Conservation (phyloP, 2,888 invertebrate genomes). For the Syrista parreyssii region DNA sequence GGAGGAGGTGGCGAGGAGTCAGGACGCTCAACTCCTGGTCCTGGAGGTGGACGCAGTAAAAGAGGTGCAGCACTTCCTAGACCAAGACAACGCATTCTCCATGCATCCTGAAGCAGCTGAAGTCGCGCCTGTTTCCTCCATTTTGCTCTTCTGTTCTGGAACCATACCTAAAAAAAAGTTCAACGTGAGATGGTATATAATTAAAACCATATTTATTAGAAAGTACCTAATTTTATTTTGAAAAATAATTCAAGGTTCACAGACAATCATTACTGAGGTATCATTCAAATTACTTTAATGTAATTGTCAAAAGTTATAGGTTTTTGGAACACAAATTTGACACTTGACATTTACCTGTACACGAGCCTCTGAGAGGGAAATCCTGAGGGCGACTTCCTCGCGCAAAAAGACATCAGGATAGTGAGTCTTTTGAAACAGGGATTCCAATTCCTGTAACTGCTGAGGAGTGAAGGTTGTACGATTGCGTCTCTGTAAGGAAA, state of each 20-base stretch:
- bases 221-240: not conserved
- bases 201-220: not conserved
- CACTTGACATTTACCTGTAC: slow-evolving; percentile 77
- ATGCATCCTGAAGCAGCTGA: slow-evolving; percentile 88
- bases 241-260: slow-evolving; percentile 1
- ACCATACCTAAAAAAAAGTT: slow-evolving; percentile 80
- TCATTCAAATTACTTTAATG: not conserved
- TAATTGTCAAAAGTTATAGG: not conserved
- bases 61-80: slow-evolving; percentile 60
- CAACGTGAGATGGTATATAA: slow-evolving; percentile 1
- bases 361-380: slow-evolving; percentile 91
- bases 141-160: slow-evolving; percentile 90
- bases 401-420: slow-evolving; percentile 91
- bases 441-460: slow-evolving; percentile 90
- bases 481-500: slow-evolving; percentile 79
- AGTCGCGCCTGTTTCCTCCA: slow-evolving; percentile 91
- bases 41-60: slow-evolving; percentile 51
- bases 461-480: slow-evolving; percentile 95
- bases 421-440: slow-evolving; percentile 93
- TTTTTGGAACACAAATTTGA: not conserved
- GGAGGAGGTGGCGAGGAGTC: slow-evolving; percentile 38
- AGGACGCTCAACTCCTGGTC: slow-evolving; percentile 44
- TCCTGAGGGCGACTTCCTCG: slow-evolving; percentile 91
- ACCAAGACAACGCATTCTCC: slow-evolving; percentile 90
- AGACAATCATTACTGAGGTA: not conserved